A percentile compares a stretch with the other conserved stretches of the same genome.
Evolutionary conservation across 2,797 vertebrate species (phyloP).

Genomic region (Chlorospingus flavigularis): DNA sequence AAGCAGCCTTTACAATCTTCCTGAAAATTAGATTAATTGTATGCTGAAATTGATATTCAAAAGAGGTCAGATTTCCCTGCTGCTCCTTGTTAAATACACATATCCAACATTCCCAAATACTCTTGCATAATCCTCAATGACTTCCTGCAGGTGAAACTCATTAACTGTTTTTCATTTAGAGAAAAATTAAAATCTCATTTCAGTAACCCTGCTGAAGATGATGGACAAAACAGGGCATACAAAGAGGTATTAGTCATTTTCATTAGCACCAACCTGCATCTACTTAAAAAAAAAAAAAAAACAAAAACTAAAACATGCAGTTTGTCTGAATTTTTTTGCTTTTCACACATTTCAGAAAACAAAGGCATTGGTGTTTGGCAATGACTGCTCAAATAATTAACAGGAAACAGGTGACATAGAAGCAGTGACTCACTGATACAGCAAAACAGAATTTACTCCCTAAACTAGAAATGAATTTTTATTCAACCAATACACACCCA

Average conservation of each 20-base stretch:
- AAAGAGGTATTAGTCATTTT: background rate
- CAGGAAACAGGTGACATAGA: background rate
- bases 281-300: background rate
- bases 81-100: background rate
- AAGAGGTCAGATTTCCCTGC: background rate
- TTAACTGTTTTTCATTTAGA: background rate
- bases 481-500: background rate
- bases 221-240: background rate
- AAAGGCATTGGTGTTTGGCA: background rate
- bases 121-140: background rate
- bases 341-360: background rate
- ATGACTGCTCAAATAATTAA: background rate
- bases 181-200: background rate
- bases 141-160: background rate
- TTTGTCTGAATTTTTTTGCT: background rate
- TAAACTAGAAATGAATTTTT: background rate
- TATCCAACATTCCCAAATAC: background rate
- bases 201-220: background rate
- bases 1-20: background rate
- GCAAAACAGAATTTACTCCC: background rate
- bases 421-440: background rate
- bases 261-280: fast-evolving
- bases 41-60: background rate
- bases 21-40: background rate
- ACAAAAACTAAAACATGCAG: background rate